These are phyloP conservation scores for Eupelmus urozonus DNA, from an alignment of 2,888 invertebrate genomes.

Conservation along the genomic window DNA sequence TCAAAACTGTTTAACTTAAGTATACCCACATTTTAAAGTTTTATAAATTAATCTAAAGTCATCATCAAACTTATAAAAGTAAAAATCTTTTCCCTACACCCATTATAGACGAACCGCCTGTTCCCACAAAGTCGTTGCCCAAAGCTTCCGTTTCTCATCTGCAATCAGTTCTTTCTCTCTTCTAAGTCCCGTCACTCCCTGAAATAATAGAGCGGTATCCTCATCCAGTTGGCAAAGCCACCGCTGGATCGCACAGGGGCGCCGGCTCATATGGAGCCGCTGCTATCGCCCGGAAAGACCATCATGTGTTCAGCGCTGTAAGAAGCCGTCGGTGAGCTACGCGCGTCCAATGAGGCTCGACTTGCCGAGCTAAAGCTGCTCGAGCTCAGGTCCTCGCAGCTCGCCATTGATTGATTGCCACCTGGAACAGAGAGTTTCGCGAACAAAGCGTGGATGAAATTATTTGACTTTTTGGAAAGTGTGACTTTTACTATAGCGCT, in stretches of 20 bases:
- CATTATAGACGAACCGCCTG: no score
- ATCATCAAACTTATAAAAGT: no score
- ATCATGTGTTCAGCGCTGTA: slow-evolving; percentile 86
- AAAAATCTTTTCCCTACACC: no score
- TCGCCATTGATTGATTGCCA: slow-evolving; percentile 82
- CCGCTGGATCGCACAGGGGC: neutral
- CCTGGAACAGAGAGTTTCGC: slow-evolving; percentile 76
- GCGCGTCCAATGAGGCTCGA: slow-evolving; percentile 86
- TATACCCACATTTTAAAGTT: no score
- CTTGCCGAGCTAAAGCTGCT: slow-evolving; percentile 91
- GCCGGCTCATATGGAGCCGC: slow-evolving; percentile 81
- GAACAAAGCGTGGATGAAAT: slow-evolving; percentile 34
- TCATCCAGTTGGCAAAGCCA: slow-evolving; percentile 33
- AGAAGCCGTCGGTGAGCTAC: slow-evolving; percentile 86
- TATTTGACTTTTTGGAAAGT: slow-evolving; percentile 11
- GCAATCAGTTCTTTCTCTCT: no score
- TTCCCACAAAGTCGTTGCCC: no score
- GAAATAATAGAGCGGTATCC: slow-evolving; percentile 36
- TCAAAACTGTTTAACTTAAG: no score
- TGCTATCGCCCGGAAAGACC: slow-evolving; percentile 89
- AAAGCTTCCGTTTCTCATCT: no score
- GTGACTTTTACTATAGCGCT: neutral
- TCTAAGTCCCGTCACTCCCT: slow-evolving; percentile 31
- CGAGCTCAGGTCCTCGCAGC: slow-evolving; percentile 86
- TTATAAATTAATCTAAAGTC: no score